A percentile compares a stretch with the other conserved stretches of the same genome.
phyloP scores from a whole-genome alignment of 2,888 invertebrate species.

The Nemotelus pantherinus region DNA sequence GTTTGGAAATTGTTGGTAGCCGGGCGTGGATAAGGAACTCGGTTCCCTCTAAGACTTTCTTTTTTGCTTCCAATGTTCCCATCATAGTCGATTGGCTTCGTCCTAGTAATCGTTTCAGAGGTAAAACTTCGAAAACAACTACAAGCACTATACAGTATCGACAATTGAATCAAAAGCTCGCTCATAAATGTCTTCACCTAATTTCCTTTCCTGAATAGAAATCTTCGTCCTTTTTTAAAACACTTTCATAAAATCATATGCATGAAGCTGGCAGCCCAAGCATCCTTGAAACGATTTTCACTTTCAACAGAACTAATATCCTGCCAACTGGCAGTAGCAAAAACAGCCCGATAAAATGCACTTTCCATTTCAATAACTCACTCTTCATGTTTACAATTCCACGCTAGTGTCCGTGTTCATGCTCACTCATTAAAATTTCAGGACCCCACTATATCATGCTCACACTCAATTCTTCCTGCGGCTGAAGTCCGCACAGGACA shows the following conservation, averaged over 20 bases:
- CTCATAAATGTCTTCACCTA: too few relatives aligned
- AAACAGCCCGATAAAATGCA: conserved; percentile 1
- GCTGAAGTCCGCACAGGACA: not conserved
- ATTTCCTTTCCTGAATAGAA: too few relatives aligned
- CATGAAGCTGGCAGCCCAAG: not conserved
- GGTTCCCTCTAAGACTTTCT: too few relatives aligned
- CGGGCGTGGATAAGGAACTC: too few relatives aligned
- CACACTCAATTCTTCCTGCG: conserved; percentile 31
- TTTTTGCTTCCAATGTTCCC: too few relatives aligned
- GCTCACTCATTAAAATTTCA: conserved; percentile 40
- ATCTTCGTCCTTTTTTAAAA: too few relatives aligned
- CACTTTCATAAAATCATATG: not conserved
- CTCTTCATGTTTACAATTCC: conserved; percentile 1
- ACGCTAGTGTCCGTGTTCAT: not conserved
- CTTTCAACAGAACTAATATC: not conserved
- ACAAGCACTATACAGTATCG: too few relatives aligned
- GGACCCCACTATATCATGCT: conserved; percentile 25
- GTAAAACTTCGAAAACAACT: too few relatives aligned
- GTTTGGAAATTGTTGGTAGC: too few relatives aligned
- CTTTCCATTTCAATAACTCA: conserved; percentile 36
- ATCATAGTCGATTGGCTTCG: too few relatives aligned
- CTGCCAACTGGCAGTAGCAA: not conserved
- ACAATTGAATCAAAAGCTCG: too few relatives aligned
- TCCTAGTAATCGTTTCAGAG: too few relatives aligned
- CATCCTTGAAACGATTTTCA: not conserved